Evolutionary conservation across 2,113 vertebrate species (phyloP).

Genomic region (Ammodramus savannarum): DNA sequence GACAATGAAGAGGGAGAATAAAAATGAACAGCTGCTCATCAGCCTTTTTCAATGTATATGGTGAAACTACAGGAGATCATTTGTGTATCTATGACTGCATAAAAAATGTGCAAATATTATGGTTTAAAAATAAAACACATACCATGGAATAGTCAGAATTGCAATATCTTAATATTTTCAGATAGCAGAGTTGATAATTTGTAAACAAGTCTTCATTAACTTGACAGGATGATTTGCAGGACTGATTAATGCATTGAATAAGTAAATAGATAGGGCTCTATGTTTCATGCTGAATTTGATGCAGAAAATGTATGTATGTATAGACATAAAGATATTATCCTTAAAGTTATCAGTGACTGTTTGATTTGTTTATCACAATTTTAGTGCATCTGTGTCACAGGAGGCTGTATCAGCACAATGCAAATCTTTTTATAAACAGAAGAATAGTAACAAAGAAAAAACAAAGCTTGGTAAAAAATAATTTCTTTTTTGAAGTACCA

Average conservation of each 20-base stretch:
- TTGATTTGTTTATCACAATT: neutral
- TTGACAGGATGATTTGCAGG: neutral
- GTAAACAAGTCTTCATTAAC: neutral
- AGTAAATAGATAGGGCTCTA: neutral
- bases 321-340: neutral
- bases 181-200: neutral
- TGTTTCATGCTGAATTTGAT: neutral
- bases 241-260: neutral
- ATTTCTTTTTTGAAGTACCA: neutral
- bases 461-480: neutral
- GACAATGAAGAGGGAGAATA: neutral
- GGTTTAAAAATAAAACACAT: neutral
- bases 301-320: fast-evolving
- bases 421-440: neutral
- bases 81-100: neutral
- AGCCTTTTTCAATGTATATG: neutral
- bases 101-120: neutral
- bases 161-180: neutral
- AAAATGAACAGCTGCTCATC: neutral
- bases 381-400: neutral
- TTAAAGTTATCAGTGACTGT: neutral
- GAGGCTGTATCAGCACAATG: neutral
- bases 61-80: neutral
- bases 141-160: neutral
- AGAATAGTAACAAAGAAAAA: neutral